Base-by-base conservation (phyloP, 2,113 vertebrate species). In the Seriola rivoliana region DNA sequence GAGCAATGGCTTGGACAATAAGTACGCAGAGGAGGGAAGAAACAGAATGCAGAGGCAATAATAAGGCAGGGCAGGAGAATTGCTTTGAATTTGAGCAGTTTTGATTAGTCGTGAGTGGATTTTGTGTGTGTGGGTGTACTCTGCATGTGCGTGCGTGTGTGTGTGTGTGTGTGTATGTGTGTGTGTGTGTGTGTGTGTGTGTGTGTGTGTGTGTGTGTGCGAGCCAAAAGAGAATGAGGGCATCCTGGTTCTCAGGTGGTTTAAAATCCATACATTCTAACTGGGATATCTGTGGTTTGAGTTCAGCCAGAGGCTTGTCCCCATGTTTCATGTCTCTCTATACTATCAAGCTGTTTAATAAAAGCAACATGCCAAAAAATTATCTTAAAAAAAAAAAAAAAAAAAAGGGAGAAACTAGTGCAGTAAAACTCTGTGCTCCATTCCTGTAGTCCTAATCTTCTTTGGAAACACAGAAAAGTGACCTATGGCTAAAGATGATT, bases 31-130 rank as follows among this genome's bases (percentile, higher is more conserved):
- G 32, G 57, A 63, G 71, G 64, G 50, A 76, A 71, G 40, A 85
- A 81, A 75, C 80, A n/a, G 67, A 62, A 57, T 42, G 46, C 46
- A 72, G 68, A 70, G 84, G 60, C 59, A 80, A 78, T 50, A 87
- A 86, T 88, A 48, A 70, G 71, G 52, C 48, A 74, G 78, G 71
- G 52, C 48, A 74, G 78, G 59, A 90, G 73, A 71, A 82, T 62
- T 50, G 81, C 79, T 85, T 88, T 74, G 58, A 77, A 80, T 85
- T 66, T 66, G 44, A 71, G 73, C 83, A 77, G 66, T 85, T 90
- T 77, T 85, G 65, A 88, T 85, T 85, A 82, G 82, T 65, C 54
- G 12, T 72, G 62, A 86, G 76, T 86, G 81, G 80, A 87, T 87
- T 71, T 55, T 77, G 44, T 67, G 8, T 69, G 50, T 67, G 60